Evolutionary conservation across 2,113 vertebrate genomes (phyloP), one percentile per base, ranked within the genome.

Genomic region (Aegypius monachus): DNA sequence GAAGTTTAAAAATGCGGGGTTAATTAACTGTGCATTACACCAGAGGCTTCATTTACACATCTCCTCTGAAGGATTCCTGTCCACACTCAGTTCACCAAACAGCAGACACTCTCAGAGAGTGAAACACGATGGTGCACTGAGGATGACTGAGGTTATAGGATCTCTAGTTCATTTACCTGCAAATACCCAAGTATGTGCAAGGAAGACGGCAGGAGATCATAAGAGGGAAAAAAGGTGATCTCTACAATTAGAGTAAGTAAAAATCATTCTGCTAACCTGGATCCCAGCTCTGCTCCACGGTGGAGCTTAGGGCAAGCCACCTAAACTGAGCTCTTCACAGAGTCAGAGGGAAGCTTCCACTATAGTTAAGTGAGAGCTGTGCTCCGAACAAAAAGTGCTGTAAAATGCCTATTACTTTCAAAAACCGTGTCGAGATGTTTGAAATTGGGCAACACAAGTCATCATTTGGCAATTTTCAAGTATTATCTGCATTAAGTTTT

Each of bases 121-220:
- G 8, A 58, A 77, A 80, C 32, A 27, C 0, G 0, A 26, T 5
- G 36, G 29, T 66, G 59, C n/a, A 18, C 18, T 42, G 42, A 61
- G 72, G 40, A 43, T 22, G 12, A 59, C 23, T 22, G 20, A 89
- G 61, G 40, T 29, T 62, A 32, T 0, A 55, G 29, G 38, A 75
- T 25, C 52, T 81, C 32, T 36, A 88, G 11, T 87, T 86, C 58
- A 36, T 86, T 31, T 56, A 25, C 52, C 56, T 59, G 55, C 20
- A 50, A 65, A 45, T 32, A 80, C 6, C 36, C 18, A 19, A 71
- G 16, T 16, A 59, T 6, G 9, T 43, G 34, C 74, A 87, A 82
- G 13, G 32, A 65, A 88, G 58, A 5, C 0, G 11, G 32, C 17
- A 52, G 18, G 15, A 65, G 22, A 73, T 8, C 1, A 0, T 21